phyloP scores from a whole-genome alignment of 2,113 vertebrate species.

The Bubo scandiacus region DNA sequence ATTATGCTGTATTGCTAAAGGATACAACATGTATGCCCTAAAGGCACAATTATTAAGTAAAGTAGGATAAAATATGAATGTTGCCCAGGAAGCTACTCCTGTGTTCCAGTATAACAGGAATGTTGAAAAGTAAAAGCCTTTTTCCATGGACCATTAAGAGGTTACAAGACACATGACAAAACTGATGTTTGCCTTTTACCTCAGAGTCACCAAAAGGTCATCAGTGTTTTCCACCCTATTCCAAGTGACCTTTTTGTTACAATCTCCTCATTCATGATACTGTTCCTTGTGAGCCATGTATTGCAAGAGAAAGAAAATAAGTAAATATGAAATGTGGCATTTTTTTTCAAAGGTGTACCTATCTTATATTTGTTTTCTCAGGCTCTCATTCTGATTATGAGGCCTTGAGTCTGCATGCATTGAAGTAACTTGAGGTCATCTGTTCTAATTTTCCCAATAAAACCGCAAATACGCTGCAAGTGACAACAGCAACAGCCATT shows the following conservation, averaged over 20 bases:
- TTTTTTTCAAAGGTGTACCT: neutral
- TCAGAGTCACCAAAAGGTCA: neutral
- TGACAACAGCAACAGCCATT: slow-evolving; percentile 20
- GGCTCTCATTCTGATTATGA: slow-evolving; percentile 9
- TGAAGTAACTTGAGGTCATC: slow-evolving; percentile 26
- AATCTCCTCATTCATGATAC: neutral
- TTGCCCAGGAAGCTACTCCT: neutral
- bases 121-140: neutral
- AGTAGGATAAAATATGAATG: neutral
- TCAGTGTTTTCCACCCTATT: neutral
- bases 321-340: neutral
- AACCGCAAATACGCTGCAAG: slow-evolving; percentile 7
- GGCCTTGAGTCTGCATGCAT: neutral
- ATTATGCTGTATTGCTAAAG: neutral
- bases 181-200: slow-evolving; percentile 2
- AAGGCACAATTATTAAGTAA: neutral
- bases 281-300: neutral
- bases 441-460: slow-evolving; percentile 12
- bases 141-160: neutral
- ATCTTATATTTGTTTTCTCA: slow-evolving; percentile 30
- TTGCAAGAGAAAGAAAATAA: neutral
- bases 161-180: slow-evolving; percentile 1
- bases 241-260: neutral
- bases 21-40: neutral
- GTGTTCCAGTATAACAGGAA: neutral